Evolutionary conservation across 2,888 invertebrate species (phyloP), one percentile per base, ranked within the genome.

Genomic region (Auanema freiburgensis): DNA sequence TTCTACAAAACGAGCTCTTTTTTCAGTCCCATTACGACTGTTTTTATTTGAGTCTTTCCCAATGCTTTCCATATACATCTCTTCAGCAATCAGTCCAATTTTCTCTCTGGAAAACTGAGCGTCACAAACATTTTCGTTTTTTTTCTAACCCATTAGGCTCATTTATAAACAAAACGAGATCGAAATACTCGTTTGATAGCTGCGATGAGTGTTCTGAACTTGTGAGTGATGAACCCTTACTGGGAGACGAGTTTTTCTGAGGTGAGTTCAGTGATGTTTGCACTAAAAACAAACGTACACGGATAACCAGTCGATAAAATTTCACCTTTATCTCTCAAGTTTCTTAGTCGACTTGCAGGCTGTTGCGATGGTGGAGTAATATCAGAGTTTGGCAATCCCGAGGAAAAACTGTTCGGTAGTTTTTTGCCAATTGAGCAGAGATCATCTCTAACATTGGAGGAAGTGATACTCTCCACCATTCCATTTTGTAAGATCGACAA

Each of bases 1-100:
- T 40, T 78, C 70, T 51, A 76, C 58, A 65, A 81, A 80, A 21
- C 81, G 57, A 10, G 81, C 71, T 25, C 72, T 69, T 68, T 80
- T 80, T 57, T 80, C 80, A 1, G 56, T 52, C 40, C 59, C 59
- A 18, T 66, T 66, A 12, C 62, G 61, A 10, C 56, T 61, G 18
- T 67, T 51, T 52, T 66, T 77, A n/a, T 68, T 63, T 14, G 64
- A 56, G 18, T 59, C 41, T 42, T 59, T 59, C 16, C 58, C 60
- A 65, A 84, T 83, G 70, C 84, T 67, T 42, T 74, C 76, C 71
- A 83, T 79, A 18, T 85, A 80, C 44, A 84, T 80, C 2, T 84
- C 74, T 51, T 83, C 76, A 8, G 83, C 78, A 24, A 84, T 78
- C 16, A 85, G 79, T 14, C 84, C 84, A 4, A 85, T 51, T 53